A percentile compares a stretch with the other conserved stretches of the same genome.
Evolutionary conservation across 2,797 vertebrate genomes (phyloP).

Genomic region (Melanotaenia nigrans): DNA sequence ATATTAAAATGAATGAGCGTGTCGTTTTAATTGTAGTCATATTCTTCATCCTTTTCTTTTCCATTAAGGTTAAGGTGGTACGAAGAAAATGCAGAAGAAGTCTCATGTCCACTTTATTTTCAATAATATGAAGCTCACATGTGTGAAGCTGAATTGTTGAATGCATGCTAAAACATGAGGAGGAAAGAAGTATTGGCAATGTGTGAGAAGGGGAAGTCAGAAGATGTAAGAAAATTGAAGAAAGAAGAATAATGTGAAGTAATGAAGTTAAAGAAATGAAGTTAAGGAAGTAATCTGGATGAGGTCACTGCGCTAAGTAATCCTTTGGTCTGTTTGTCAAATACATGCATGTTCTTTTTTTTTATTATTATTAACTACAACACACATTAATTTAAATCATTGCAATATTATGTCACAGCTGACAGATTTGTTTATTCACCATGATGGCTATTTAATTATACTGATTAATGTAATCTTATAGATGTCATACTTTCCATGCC

Average conservation of each 20-base stretch:
- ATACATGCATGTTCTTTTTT: constrained; percentile 81
- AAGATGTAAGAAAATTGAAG: constrained; percentile 93
- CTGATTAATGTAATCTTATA: constrained; percentile 49
- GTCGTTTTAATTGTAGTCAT: constrained; percentile 80
- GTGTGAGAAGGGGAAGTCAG: constrained; percentile 83
- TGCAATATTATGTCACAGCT: constrained; percentile 47
- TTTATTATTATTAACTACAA: constrained; percentile 85
- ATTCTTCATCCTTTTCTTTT: constrained; percentile 99
- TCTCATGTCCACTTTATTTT: constrained; percentile 98
- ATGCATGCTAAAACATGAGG: constrained; percentile 93
- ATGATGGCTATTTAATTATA: constrained; percentile 41
- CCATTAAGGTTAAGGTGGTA: constrained; percentile 99
- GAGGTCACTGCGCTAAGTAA: constrained; percentile 98
- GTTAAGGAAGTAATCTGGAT: constrained; percentile 99
- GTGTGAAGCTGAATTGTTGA: constrained; percentile 98
- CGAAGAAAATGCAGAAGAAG: constrained; percentile 99
- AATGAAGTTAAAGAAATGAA: constrained; percentile 99
- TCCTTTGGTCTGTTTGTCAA: constrained; percentile 97
- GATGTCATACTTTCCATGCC: constrained; percentile 36
- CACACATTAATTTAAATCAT: constrained; percentile 84
- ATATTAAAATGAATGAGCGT: constrained; percentile 64
- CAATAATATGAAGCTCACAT: constrained; percentile 98
- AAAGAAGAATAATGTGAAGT: constrained; percentile 97
- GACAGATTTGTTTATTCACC: constrained; percentile 37
- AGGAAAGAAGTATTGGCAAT: constrained; percentile 82